Conservation (phyloP, 2,113 vertebrate genomes). For the Herpetotheres cachinnans region DNA sequence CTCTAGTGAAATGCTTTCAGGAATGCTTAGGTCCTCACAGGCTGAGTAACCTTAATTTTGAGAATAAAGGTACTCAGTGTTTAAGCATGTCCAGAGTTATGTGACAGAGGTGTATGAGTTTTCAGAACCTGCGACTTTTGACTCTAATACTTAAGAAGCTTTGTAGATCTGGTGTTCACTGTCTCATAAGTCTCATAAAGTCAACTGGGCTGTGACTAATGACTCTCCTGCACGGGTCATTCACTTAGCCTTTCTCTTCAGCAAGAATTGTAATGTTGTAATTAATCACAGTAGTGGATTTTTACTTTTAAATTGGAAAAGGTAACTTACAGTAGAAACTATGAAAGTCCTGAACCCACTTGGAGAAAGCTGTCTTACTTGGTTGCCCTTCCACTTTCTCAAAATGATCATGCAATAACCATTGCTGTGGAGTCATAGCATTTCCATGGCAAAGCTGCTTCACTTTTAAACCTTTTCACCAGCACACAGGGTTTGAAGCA, state of each 20-base stretch:
- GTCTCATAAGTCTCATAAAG: neutral
- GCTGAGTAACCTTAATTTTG: neutral
- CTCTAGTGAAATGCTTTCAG: neutral
- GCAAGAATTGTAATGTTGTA: neutral
- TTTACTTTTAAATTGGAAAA: neutral
- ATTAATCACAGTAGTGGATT: neutral
- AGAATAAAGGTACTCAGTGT: neutral
- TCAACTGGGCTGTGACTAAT: neutral
- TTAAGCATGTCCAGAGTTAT: neutral
- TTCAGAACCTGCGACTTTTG: neutral
- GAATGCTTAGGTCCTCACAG: neutral
- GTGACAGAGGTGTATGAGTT: neutral
- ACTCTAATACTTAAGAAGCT: neutral
- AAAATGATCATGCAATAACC: neutral
- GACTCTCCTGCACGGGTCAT: neutral
- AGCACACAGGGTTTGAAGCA: neutral
- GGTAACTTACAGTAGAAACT: neutral
- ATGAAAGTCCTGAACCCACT: neutral
- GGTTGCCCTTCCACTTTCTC: neutral
- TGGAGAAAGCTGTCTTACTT: neutral
- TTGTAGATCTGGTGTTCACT: neutral
- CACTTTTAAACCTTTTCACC: neutral
- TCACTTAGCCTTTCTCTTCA: neutral
- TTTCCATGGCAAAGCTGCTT: neutral
- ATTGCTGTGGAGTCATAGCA: neutral